Conservation (phyloP, 2,888 invertebrate species). For the Tricholauxania praeusta region DNA sequence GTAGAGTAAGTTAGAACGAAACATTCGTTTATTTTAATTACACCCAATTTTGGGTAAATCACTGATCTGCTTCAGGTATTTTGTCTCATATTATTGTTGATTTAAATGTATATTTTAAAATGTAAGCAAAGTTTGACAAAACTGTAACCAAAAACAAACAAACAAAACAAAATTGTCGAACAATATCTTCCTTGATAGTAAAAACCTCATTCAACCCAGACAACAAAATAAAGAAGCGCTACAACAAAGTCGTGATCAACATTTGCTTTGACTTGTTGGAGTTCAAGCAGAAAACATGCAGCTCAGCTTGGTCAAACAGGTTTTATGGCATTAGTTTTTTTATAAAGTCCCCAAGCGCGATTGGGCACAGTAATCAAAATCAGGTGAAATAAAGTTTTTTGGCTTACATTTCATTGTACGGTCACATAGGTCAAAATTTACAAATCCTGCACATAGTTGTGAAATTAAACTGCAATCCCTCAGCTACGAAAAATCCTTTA, state of each 20-base stretch:
- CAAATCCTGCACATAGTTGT: too few relatives aligned
- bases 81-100: neutral
- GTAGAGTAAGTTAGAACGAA: too few relatives aligned
- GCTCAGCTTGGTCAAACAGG: too few relatives aligned
- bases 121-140: neutral
- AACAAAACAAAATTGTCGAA: neutral
- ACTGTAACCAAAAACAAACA: neutral
- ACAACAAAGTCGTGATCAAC: conserved; percentile 45
- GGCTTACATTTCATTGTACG: too few relatives aligned
- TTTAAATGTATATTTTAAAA: neutral
- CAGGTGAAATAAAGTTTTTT: conserved; percentile 19
- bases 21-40: too few relatives aligned
- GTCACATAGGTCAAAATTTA: too few relatives aligned
- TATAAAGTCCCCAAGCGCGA: too few relatives aligned
- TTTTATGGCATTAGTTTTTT: too few relatives aligned
- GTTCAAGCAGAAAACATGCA: neutral
- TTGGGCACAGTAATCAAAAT: conserved; percentile 8
- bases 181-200: neutral
- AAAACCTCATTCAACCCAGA: neutral
- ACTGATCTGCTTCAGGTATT: too few relatives aligned
- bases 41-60: too few relatives aligned
- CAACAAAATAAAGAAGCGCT: conserved; percentile 42
- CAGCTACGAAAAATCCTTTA: too few relatives aligned
- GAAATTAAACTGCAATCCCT: too few relatives aligned
- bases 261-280: conserved; percentile 20